Evolutionary conservation across 1,140 invertebrate genomes (phyloP).

Genomic region (Pseudobourletiella spinata): DNA sequence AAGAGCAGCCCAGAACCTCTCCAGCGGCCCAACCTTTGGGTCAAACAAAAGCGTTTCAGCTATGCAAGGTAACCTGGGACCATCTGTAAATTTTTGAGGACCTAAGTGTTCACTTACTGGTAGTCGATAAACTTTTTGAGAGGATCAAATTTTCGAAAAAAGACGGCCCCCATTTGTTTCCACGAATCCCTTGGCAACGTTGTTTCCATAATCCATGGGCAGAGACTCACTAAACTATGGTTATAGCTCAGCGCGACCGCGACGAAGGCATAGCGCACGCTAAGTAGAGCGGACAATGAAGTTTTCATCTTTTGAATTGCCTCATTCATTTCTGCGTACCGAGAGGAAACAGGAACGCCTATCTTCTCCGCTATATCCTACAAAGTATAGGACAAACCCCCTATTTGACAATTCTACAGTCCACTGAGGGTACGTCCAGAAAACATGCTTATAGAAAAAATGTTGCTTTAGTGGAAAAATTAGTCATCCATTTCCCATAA

Average conservation of each 20-base stretch:
- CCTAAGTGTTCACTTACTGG: background rate
- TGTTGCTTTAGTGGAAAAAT: too few relatives aligned
- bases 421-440: too few relatives aligned
- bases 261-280: too few relatives aligned
- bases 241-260: background rate
- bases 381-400: background rate
- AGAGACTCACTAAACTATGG: background rate
- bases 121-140: background rate
- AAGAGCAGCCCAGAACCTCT: background rate
- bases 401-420: too few relatives aligned
- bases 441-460: background rate
- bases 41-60: background rate
- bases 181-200: background rate
- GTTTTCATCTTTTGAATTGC: background rate
- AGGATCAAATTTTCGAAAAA: background rate
- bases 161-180: background rate
- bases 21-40: background rate
- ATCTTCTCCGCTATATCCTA: background rate
- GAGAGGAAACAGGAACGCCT: background rate
- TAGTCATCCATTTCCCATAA: too few relatives aligned
- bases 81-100: background rate
- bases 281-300: too few relatives aligned
- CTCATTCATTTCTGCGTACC: background rate
- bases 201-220: too few relatives aligned
- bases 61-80: background rate